Conservation (phyloP, 2,113 vertebrate genomes). For the Condylura cristata region DNA sequence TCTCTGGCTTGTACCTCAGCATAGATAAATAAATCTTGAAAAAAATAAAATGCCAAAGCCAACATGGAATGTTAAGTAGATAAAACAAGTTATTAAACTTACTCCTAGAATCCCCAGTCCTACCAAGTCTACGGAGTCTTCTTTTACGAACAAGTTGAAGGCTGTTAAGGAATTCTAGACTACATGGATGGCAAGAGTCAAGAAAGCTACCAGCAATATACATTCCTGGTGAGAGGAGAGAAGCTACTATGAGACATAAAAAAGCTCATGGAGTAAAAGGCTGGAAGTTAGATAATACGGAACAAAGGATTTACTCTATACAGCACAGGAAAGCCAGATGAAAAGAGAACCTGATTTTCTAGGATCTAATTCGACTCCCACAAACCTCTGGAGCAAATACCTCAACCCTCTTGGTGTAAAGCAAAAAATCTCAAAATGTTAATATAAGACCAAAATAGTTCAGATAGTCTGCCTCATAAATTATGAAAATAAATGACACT, state of each 20-base stretch:
- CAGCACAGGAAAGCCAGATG: background rate
- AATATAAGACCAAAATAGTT: background rate
- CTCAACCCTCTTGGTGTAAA: background rate
- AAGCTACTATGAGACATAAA: background rate
- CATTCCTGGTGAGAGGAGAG: background rate
- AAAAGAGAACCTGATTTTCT: background rate
- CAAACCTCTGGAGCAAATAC: background rate
- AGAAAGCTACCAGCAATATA: background rate
- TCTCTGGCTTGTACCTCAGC: no score
- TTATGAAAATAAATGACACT: background rate
- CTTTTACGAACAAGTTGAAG: background rate
- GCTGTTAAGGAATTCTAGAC: background rate
- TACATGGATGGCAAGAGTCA: background rate
- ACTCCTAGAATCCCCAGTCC: background rate
- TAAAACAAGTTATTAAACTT: constrained; percentile 24
- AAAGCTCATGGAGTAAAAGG: no score
- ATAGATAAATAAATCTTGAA: no score
- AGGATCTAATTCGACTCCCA: background rate
- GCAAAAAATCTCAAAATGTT: background rate
- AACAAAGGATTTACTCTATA: background rate
- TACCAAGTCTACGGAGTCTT: background rate
- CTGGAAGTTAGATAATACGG: background rate
- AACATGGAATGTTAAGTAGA: background rate
- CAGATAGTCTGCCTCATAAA: background rate
- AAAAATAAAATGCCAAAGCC: constrained; percentile 47